Evolutionary conservation across 2,888 invertebrate species (phyloP).

Genomic region (Mesorhabditis belari): DNA sequence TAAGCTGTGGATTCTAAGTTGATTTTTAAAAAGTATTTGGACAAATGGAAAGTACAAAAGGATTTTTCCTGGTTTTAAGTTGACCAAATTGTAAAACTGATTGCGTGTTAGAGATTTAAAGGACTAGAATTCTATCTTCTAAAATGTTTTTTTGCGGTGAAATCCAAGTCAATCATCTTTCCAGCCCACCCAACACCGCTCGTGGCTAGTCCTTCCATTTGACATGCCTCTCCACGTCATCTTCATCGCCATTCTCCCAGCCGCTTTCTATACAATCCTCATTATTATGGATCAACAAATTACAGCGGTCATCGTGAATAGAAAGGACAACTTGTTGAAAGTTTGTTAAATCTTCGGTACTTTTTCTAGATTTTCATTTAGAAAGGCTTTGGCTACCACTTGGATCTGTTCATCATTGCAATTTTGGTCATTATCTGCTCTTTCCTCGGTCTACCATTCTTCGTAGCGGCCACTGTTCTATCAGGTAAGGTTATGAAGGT

Average conservation of each 20-base stretch:
- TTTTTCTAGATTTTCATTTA: slow-evolving; percentile 58
- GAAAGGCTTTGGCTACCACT: slow-evolving; percentile 88
- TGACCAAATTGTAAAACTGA: too few species aligned
- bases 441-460: slow-evolving; percentile 80
- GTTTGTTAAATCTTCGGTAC: slow-evolving; percentile 26
- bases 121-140: background rate
- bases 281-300: slow-evolving; percentile 60
- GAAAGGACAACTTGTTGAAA: slow-evolving; percentile 57
- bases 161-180: background rate
- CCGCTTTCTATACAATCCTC: slow-evolving; percentile 56
- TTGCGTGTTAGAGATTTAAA: too few species aligned
- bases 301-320: slow-evolving; percentile 58
- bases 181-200: slow-evolving; percentile 32
- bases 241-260: slow-evolving; percentile 54
- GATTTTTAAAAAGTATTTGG: too few species aligned
- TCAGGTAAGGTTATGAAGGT: slow-evolving; percentile 59
- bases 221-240: slow-evolving; percentile 34
- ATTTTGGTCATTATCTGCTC: slow-evolving; percentile 76
- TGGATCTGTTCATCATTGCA: slow-evolving; percentile 86
- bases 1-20: too few species aligned
- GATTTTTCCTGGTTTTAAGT: too few species aligned
- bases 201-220: slow-evolving; percentile 31
- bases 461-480: slow-evolving; percentile 74
- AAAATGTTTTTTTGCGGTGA: background rate
- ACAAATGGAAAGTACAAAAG: too few species aligned